Percentiles rank a stretch among this genome's conserved stretches.
Evolutionary conservation across 2,797 vertebrate species (phyloP).

Genomic region (Nasua narica): DNA sequence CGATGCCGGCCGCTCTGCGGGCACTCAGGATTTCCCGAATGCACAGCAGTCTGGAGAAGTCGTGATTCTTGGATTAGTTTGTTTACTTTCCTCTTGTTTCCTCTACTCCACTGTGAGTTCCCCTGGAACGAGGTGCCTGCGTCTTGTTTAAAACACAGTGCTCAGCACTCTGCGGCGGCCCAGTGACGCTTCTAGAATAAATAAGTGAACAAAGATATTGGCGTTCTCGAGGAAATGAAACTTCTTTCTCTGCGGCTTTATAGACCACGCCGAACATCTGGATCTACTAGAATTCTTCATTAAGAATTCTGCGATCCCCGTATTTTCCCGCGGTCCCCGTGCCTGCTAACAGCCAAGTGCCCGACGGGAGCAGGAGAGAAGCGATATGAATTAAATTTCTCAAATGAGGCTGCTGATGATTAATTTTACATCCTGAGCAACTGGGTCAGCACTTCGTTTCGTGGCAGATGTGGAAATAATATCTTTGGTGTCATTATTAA

Average conservation of each 20-base stretch:
- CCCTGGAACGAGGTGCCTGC: not conserved
- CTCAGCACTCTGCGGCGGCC: too few relatives aligned
- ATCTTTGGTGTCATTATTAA: constrained; percentile 58
- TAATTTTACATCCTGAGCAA: constrained; percentile 65
- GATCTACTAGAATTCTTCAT: not conserved
- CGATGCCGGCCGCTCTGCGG: not conserved
- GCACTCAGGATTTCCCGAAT: not conserved
- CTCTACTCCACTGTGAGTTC: not conserved
- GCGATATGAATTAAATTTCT: constrained; percentile 19
- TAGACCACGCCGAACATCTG: not conserved
- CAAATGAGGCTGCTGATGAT: constrained; percentile 15
- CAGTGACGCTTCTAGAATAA: not conserved
- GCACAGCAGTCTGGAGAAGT: not conserved
- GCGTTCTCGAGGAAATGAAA: not conserved
- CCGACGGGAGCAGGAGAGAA: not conserved
- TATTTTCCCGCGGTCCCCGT: not conserved
- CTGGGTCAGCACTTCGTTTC: constrained; percentile 67
- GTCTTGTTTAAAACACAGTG: not conserved
- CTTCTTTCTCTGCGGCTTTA: not conserved
- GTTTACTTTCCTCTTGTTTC: not conserved
- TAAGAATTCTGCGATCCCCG: not conserved
- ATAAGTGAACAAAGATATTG: not conserved
- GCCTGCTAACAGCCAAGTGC: not conserved
- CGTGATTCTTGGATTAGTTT: not conserved
- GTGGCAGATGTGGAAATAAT: constrained; percentile 60